Base-by-base conservation (phyloP, 1,140 invertebrate genomes). In the Aphelenchoides fujianensis region DNA sequence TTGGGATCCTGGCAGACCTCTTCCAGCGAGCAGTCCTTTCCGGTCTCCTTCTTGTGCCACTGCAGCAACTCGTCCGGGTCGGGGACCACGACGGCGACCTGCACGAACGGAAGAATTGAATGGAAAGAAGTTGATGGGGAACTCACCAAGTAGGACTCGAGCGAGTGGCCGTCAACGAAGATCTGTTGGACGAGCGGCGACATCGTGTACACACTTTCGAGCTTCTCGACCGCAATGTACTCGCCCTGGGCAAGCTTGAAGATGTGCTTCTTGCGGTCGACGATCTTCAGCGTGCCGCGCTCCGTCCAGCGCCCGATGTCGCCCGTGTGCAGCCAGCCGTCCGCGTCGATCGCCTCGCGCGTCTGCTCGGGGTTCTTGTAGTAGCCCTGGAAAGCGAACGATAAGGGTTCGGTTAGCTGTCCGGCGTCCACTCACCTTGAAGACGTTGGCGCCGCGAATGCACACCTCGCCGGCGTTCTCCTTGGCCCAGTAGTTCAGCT, bases 41-140 rank as follows among this genome's bases (percentile, higher is more conserved):
- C 92, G 90, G 3, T 98, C 91, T 92, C 93, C 81, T 91, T 88
- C 63, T 91, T 89, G 84, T 97, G 97, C 82, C 95, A 92, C 85
- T 92, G 95, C 88, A 98, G 95, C 79, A 98, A 95, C 88, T 97
- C 97, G 86, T 97, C 94, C 64, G 95, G 94, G 76, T 95, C 93
- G 84, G 97, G 95, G 67, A 98, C 92, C 67, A 97, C 91, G 68
- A 98, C 89, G 35, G 91, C 95, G 62, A 98, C n/a, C n/a, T n/a
- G n/a, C n/a, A n/a, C n/a, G n/a, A n/a, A n/a, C n/a, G n/a, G n/a
- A n/a, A n/a, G n/a, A n/a, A n/a, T n/a, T n/a, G n/a, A n/a, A n/a
- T n/a, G n/a, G n/a, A n/a, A n/a, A n/a, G n/a, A n/a, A n/a, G n/a
- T n/a, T n/a, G n/a, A n/a, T n/a, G n/a, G n/a, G n/a, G n/a, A n/a